Base-by-base conservation (phyloP, 2,888 invertebrate species). In the Agyllia agylla region DNA sequence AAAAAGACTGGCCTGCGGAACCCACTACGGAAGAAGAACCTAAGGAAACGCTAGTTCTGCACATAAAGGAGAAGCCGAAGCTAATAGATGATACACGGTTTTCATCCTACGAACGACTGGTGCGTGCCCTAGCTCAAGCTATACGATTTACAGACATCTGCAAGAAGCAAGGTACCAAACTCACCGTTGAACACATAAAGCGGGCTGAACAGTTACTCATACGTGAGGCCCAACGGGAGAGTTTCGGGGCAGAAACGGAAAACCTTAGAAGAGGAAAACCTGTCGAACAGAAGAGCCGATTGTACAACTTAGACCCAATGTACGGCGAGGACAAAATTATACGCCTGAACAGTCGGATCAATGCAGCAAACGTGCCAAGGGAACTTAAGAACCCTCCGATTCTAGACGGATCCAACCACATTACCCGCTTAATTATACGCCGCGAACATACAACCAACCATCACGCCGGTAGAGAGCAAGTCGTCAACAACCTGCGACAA, bases 1-100 rank as follows among this genome's bases (percentile, higher is more conserved):
- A 83, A 70, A 13, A 64, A 6, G 8, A n/a, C 2, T 87, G 84
- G 87, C 87, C 87, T 17, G 8, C 4, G 8, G 42, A 42, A 42
- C 42, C 42, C 13, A 42, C 15, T 13, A 13, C 17, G 17, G 42
- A 42, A 13, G 17, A 17, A 42, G 1, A 13, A 3, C 42, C 42
- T 1, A 3, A 15, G 4, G 42, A 42, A 64, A 9, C 24, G 6
- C 2, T 24, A 8, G 64, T 64, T 13, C 4, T 64, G 17, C 17
- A 17, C 17, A 42, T 13, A 3, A 42, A 0, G 4, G 42, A 17
- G 4, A 17, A 4, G 17, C 0, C 17, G 2, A 2, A 17, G 0
- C 4, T 84, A 30, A 35, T 30, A 4, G 42, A 84, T 15, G 30
- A 24, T 6, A 35, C 73, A 35, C 73, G 35, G 0, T 84, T 84